Evolutionary conservation across 2,888 invertebrate genomes (phyloP), one percentile per base, ranked within the genome.

Genomic region (Dasysyrphus tricinctus): DNA sequence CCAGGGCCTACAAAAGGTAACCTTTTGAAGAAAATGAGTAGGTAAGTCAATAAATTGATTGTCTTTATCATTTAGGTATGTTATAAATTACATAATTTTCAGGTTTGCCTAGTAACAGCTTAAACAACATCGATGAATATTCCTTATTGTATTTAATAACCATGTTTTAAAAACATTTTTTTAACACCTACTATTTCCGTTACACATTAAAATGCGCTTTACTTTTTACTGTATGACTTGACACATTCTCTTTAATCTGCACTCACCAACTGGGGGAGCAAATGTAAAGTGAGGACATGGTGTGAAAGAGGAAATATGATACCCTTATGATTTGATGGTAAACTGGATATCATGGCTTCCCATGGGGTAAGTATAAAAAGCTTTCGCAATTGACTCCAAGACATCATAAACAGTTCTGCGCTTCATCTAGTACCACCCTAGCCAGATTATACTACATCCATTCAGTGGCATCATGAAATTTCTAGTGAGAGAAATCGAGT

Each of bases 361-460:
- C 49, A 39, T 37, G 75, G 75, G n/a, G 59, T n/a, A 63, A 12
- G 61, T 85, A 85, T 86, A 86, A 86, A 86, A 86, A 79, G 44
- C 75, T 54, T 72, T 72, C 70, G 59, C 69, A 75, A 59, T 32
- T 39, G 12, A 63, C 57, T 49, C 44, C 9, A 74, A 69, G 9
- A 9, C 74, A 86, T 86, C 86, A 86, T 19, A 82, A 82, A 75
- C 75, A 82, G 51, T 65, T 82, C 47, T 59, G 70, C 75, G 63
- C 54, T 72, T 75, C 70, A 44, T 39, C 51, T 72, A 67, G 49
- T 39, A 54, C 9, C 39, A 54, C 3, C 59, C 5, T 39, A 77
- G 65, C 67, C 39, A 61, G 24, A 34, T 14, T 3, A 19, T 5
- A 61, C 8, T 5, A 61, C 8, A 61, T 24, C 24, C 7, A 65